Evolutionary conservation across 2,113 vertebrate species (phyloP), one percentile per base, ranked within the genome.

Genomic region (Eonycteris spelaea): DNA sequence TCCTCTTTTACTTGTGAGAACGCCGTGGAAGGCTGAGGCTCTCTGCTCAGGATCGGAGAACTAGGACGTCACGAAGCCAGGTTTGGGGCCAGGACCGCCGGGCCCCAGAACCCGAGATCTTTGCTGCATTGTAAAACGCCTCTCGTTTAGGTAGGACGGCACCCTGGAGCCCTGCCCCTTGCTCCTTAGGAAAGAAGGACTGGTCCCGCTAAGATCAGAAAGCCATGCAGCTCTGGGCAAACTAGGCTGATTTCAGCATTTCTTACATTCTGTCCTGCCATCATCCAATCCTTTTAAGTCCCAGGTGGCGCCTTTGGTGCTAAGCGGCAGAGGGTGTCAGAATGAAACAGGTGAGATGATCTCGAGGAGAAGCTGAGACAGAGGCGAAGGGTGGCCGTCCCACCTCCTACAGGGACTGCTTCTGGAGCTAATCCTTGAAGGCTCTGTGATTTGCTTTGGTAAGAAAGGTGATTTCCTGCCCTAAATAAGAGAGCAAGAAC

Each of bases 41-140:
- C 86, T 95, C 68, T 84, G 61, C 28, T 90, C 43, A 70, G 24
- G 30, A 67, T 83, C 51, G 78, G 94, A 90, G 75, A 68, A n/a
- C 24, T 24, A 73, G 86, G 38, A 63, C 35, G 53, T 12, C 3
- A 4, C 68, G 7, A 61, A 83, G 40, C 75, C 38, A n/a, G 26
- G 19, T 65, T 68, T 73, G 10, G 45, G 53, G 15, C n/a, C 53
- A 10, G 35, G 48, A 89, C 63, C 22, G 38, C 71, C 30, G 45
- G 48, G 35, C 57, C 35, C 33, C 40, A n/a, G 57, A 83, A 40
- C 15, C 22, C 10, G 40, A 15, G 19, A 59, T 90, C 74, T 86
- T 70, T 28, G 75, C 24, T 48, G 30, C 19, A 24, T 43, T 77
- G 18, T 11, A n/a, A 75, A 87, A 18, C 18, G 21, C 40, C n/a